Evolutionary conservation across 2,113 vertebrate genomes (phyloP), one percentile per base, ranked within the genome.

Genomic region (Carassius auratus): DNA sequence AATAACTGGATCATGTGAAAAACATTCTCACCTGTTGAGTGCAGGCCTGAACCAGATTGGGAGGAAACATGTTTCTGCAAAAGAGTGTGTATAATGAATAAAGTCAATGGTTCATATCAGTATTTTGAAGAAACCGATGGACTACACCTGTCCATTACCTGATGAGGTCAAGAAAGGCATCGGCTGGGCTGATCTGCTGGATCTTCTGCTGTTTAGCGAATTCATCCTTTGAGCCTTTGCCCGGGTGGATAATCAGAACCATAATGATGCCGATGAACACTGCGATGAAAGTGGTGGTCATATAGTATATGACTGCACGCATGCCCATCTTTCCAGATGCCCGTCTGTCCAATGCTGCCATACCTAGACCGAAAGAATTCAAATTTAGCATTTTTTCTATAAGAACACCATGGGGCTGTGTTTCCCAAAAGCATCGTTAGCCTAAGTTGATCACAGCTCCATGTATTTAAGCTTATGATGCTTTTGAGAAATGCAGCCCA

Each of bases 301-400:
- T 99, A 94, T 99, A 99, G 93, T 99, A 99, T 84, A 98, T 93
- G 50, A 99, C 97, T 0, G 98, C 98, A 93, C 98, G 94, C 92
- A 99, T 93, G 38, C 98, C 98, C 98, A 99, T 99, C 93, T 97
- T 99, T n/a, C 98, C 98, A 45, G 98, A 99, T 0, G 98, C 97
- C 91, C 96, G 98, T 87, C 96, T 99, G 93, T 99, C 98, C 93
- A 99, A 91, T 69, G 98, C 97, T 86, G 98, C 96, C 96, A 99
- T 98, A 89, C 98, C 98, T 99, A 64, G 48, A 5, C 57, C 76
- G 85, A 73, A 87, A 6, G 38, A 9, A 15, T 42, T 5, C 21
- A 13, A 64, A 62, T 45, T 36, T 14, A 79, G 9, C 8, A 38
- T 36, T 68, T 36, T 8, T 68, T 68, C 6, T 1, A 12, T 36